Base-by-base conservation (phyloP, 2,797 vertebrate genomes). In the Balearica regulorum region DNA sequence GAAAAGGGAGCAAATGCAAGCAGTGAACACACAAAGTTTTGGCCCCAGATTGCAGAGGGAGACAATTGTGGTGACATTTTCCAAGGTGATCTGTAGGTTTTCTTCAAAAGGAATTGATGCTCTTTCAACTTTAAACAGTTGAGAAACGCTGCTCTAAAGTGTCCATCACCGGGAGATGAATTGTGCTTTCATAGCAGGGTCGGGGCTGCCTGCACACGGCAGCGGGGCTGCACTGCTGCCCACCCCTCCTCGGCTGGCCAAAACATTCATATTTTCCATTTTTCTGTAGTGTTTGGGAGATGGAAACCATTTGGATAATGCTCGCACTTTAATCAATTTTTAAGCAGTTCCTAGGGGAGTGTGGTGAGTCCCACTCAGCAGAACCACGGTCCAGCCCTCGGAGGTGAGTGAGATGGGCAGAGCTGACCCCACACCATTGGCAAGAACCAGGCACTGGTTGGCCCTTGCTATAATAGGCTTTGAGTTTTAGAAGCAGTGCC, bases 71-170 rank as follows among this genome's bases (percentile, higher is more conserved):
- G 73, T 66, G 66, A 77, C 37, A 7, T 48, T 86, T 94, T 44
- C 69, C 87, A 94, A 87, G 93, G 95, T 95, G 94, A 96, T 62
- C 93, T 93, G 80, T 72, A 93, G 90, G 88, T 85, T 94, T 91
- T 94, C 93, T 93, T 94, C 93, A 94, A 95, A 97, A 79, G 71
- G 33, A 2, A 31, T 89, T 64, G 78, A 91, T 62, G 78, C 39
- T 95, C 78, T 95, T 96, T 94, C 91, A 94, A 94, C 85, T 86
- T 75, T 4, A 94, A 91, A 86, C 53, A 71, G 43, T 26, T 33
- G 87, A 94, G 79, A 80, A 68, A 51, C 15, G 5, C 87, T 73
- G 70, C 80, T 95, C 86, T 93, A 84, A 95, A 94, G 87, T 92
- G 82, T 96, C 92, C 89, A 87, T 92, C 94, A 95, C 20, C 0